A percentile compares a stretch with the other conserved stretches of the same genome.
Conservation (phyloP, 2,797 vertebrate genomes). For the Diceros bicornis region DNA sequence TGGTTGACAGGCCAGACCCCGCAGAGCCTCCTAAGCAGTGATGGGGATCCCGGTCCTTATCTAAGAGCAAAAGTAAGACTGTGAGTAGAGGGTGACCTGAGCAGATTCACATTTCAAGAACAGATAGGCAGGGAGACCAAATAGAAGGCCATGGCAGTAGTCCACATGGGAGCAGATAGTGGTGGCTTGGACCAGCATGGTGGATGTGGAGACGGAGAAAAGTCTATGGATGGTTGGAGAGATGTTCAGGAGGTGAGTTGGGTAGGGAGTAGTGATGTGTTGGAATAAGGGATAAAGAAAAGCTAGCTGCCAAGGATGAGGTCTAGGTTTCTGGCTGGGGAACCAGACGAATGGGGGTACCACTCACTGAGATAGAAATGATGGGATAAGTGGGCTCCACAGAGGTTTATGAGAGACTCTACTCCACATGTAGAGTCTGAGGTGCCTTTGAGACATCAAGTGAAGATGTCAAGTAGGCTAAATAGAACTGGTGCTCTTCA, state of each 20-base stretch:
- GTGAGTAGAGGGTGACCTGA: background rate
- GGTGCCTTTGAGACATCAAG: background rate
- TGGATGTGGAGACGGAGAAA: background rate
- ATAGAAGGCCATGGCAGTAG: background rate
- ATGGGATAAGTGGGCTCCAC: fast-evolving
- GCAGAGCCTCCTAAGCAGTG: background rate
- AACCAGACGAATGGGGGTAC: background rate
- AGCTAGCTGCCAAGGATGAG: background rate
- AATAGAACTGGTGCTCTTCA: background rate
- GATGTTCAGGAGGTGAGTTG: background rate
- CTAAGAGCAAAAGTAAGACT: background rate
- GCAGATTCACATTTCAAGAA: background rate
- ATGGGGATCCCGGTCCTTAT: background rate
- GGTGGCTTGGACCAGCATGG: background rate
- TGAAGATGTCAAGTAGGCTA: background rate
- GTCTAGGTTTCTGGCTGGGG: background rate
- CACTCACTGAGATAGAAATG: background rate
- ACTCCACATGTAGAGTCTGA: no score
- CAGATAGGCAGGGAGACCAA: background rate
- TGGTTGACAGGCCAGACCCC: no score
- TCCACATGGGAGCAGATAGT: fast-evolving
- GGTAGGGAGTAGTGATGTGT: background rate
- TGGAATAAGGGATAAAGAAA: background rate
- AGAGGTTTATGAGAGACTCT: no score
- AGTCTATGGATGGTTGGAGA: fast-evolving